Base-by-base conservation (phyloP, 2,797 vertebrate species). In the Sebastes reedi region DNA sequence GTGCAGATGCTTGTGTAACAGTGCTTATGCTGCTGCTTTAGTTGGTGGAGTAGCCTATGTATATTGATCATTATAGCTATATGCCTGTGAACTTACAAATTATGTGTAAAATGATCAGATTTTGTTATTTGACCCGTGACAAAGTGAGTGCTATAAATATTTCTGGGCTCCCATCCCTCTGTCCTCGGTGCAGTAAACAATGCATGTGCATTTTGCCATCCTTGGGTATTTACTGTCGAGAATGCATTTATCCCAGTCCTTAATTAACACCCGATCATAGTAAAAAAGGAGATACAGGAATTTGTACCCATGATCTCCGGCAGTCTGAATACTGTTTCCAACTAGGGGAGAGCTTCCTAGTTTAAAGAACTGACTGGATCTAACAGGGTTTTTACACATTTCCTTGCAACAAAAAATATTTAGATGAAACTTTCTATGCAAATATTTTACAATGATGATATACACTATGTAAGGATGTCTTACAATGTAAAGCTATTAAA, bases 61-160 rank as follows among this genome's bases (percentile, higher is more conserved):
- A 56, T 77, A 80, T 76, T 75, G 67, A 82, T 76, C 71, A 79
- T 74, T 70, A 61, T 59, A 50, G 61, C 67, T 72, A 80, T 73
- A 72, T 87, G 65, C 69, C 69, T 76, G 36, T 30, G 29, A 79
- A 65, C 42, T 69, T 84, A 29, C 54, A 77, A 72, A 77, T 62
- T 71, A 25, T 61, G 18, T 81, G 62, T 83, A 75, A 82, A 84
- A 79, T 75, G 39, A 81, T 79, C 55, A 84, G 68, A 22, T 75
- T 80, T 81, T 80, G 73, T 83, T 86, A 66, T 70, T 68, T 70
- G 74, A 82, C 72, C 71, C 71, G 42, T 78, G 75, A 84, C 79
- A 60, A 78, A 78, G 75, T 70, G 75, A 82, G 67, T 74, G 67
- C 71, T 81, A 81, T 74, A 80, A 82, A 85, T 83, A 62, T 73